A percentile compares a stretch with the other conserved stretches of the same genome.
Evolutionary conservation across 2,113 vertebrate species (phyloP).

Genomic region (Lucifuga dentata): DNA sequence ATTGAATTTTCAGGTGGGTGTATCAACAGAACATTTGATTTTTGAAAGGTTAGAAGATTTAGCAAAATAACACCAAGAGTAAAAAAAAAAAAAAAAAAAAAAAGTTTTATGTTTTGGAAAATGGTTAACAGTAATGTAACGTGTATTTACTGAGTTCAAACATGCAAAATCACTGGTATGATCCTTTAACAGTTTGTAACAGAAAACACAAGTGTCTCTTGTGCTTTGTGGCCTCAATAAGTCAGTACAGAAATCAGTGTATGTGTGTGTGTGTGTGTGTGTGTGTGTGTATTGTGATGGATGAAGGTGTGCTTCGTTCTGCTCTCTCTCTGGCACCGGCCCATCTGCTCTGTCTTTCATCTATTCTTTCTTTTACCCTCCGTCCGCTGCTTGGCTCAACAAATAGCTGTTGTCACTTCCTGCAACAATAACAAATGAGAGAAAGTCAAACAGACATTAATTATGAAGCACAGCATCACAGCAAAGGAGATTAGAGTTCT

Average conservation of each 20-base stretch:
- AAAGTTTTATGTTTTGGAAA: no score
- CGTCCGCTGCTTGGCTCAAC: constrained; percentile 50
- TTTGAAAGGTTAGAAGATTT: no score
- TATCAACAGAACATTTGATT: no score
- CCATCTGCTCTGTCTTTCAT: constrained; percentile 70
- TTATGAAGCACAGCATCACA: constrained; percentile 68
- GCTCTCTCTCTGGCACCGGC: constrained; percentile 60
- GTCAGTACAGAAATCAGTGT: constrained; percentile 14
- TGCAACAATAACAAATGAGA: constrained; percentile 79
- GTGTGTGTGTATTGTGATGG: constrained; percentile 56
- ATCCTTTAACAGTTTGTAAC: no score
- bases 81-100: no score
- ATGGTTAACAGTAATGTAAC: no score
- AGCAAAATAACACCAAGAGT: no score
- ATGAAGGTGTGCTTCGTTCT: constrained; percentile 68
- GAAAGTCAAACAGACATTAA: constrained; percentile 79
- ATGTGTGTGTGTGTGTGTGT: constrained; percentile 10
- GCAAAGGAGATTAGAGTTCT: constrained; percentile 51
- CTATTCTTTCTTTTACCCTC: constrained; percentile 61
- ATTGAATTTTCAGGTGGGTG: no score
- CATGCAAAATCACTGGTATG: no score
- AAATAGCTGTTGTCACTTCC: constrained; percentile 79
- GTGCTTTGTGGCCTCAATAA: constrained; percentile 33
- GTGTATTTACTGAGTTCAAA: no score
- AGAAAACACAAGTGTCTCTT: constrained; percentile 8